Percentiles rank a stretch among this genome's conserved stretches.
Evolutionary conservation across 2,113 vertebrate species (phyloP).

Genomic region (Oceanodroma tethys): DNA sequence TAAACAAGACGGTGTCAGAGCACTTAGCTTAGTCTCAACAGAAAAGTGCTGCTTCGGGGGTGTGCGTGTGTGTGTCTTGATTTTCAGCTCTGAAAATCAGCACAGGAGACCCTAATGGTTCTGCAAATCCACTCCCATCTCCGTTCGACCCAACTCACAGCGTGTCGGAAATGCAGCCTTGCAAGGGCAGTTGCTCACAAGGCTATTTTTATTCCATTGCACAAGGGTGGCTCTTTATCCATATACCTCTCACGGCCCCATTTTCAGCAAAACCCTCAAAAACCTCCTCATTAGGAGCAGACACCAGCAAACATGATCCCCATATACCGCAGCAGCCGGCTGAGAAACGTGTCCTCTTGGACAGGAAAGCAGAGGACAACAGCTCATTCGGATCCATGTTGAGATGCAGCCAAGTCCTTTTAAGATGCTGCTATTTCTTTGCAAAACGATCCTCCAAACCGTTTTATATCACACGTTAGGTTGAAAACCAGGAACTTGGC

Average conservation of each 20-base stretch:
- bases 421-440: neutral
- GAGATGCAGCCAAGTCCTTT: neutral
- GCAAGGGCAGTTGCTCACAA: neutral
- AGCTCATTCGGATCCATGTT: neutral
- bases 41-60: rapidly evolving
- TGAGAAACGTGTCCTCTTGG: neutral
- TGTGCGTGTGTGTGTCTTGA: neutral
- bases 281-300: neutral
- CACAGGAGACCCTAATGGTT: neutral
- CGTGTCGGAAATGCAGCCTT: rapidly evolving
- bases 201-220: neutral
- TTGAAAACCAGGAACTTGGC: neutral
- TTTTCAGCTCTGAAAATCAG: neutral
- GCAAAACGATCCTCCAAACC: neutral
- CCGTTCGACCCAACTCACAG: rapidly evolving
- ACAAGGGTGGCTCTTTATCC: neutral
- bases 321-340: rapidly evolving
- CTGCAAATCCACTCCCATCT: neutral
- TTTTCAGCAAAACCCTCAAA: neutral
- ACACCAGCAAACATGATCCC: neutral
- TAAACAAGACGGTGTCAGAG: neutral
- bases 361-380: neutral
- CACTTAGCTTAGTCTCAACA: neutral
- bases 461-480: neutral
- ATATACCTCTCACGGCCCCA: rapidly evolving